Evolutionary conservation across 2,888 invertebrate species (phyloP).

Genomic region (Melinaea menophilus): DNA sequence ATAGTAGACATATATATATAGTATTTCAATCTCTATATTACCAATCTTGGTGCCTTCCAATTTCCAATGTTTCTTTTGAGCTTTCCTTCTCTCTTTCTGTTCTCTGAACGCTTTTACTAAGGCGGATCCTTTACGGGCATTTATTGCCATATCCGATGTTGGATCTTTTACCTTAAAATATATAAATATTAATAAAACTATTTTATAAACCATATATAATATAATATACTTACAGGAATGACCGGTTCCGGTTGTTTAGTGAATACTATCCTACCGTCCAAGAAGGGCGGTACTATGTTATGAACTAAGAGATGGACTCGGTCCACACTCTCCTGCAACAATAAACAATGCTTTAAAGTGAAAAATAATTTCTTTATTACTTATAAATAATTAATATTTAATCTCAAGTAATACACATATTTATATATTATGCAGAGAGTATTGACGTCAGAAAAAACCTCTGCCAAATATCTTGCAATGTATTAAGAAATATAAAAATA

Average conservation of each 20-base stretch:
- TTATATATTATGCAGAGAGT: too few relatives aligned
- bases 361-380: too few relatives aligned
- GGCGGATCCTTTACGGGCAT: slow-evolving; percentile 95
- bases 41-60: slow-evolving; percentile 96
- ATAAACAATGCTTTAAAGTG: too few relatives aligned
- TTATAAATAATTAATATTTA: too few relatives aligned
- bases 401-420: too few relatives aligned
- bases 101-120: slow-evolving; percentile 94
- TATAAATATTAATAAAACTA: slow-evolving; percentile 2
- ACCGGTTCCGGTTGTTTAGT: slow-evolving; percentile 99
- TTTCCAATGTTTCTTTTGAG: slow-evolving; percentile 99
- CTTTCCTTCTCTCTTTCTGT: slow-evolving; percentile 96
- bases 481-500: too few relatives aligned
- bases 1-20: not conserved
- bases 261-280: slow-evolving; percentile 98
- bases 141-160: slow-evolving; percentile 97
- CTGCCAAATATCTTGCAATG: too few relatives aligned
- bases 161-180: slow-evolving; percentile 86
- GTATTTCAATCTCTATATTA: slow-evolving; percentile 23
- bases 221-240: slow-evolving; percentile 85
- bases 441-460: too few relatives aligned
- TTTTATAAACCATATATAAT: slow-evolving; percentile 28
- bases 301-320: slow-evolving; percentile 97
- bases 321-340: slow-evolving; percentile 87
- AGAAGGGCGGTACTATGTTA: slow-evolving; percentile 98